Evolutionary conservation across 2,113 vertebrate genomes (phyloP).

Genomic region (Rallus limicola): DNA sequence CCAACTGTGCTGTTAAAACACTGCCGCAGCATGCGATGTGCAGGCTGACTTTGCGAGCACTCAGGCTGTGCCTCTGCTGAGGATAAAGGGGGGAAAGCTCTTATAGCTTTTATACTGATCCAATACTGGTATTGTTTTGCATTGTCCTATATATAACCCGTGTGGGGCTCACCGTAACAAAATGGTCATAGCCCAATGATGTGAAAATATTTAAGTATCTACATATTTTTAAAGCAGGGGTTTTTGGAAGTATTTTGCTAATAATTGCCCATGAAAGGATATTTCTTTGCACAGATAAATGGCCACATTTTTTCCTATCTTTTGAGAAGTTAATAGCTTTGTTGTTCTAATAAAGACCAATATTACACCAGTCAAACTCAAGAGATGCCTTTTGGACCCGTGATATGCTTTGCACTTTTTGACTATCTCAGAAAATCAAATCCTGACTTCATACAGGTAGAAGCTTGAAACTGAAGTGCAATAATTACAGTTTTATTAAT

Average conservation of each 20-base stretch:
- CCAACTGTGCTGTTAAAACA: not conserved
- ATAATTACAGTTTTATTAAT: not conserved
- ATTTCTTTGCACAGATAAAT: not conserved
- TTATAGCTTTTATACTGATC: not conserved
- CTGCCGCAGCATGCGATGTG: rapidly evolving
- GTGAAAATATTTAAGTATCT: not conserved
- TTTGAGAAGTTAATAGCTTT: not conserved
- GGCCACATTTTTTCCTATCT: not conserved
- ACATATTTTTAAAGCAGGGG: not conserved
- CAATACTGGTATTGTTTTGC: not conserved
- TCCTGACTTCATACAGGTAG: not conserved
- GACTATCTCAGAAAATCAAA: not conserved
- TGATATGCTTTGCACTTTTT: not conserved
- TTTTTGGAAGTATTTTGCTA: not conserved
- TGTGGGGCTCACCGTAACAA: not conserved
- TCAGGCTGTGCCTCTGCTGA: not conserved
- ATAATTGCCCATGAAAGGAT: not conserved
- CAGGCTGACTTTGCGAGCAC: not conserved
- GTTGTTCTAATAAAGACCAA: not conserved
- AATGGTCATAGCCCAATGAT: not conserved
- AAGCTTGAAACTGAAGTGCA: not conserved
- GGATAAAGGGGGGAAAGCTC: not conserved
- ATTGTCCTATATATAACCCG: not conserved
- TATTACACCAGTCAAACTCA: not conserved
- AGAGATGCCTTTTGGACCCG: not conserved